phyloP scores from a whole-genome alignment of 1,140 invertebrate genomes.

The Lineus longissimus region DNA sequence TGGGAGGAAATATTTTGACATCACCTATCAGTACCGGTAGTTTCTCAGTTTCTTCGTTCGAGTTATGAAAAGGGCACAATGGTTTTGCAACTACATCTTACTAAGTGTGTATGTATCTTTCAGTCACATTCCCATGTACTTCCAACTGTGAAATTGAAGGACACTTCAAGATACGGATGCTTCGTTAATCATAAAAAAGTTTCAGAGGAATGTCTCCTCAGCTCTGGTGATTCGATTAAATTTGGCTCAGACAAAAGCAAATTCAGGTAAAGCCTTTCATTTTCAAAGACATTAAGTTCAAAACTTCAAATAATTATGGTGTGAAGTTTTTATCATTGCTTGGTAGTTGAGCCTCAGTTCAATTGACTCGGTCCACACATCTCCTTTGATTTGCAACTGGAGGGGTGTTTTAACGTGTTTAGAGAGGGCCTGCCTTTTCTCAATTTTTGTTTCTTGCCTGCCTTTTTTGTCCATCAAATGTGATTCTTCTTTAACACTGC shows the following conservation, averaged over 20 bases:
- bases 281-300: background rate
- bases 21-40: background rate
- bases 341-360: background rate
- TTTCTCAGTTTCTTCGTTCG: background rate
- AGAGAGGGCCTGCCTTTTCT: too few species aligned
- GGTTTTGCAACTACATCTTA: background rate
- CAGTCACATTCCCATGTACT: constrained; percentile 34
- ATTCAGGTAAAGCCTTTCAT: constrained; percentile 40
- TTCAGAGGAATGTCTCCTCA: constrained; percentile 26
- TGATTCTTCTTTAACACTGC: constrained; percentile 14
- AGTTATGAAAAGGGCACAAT: background rate
- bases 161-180: constrained; percentile 55
- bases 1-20: background rate
- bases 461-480: background rate
- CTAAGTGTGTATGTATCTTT: constrained; percentile 11
- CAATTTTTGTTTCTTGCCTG: background rate
- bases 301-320: background rate
- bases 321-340: background rate
- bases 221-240: constrained; percentile 43
- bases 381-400: background rate
- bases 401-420: too few species aligned
- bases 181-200: constrained; percentile 40
- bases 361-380: background rate
- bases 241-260: constrained; percentile 52
- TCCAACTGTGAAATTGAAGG: constrained; percentile 45